phyloP scores from a whole-genome alignment of 2,888 invertebrate genomes.

The Caenorhabditis sp. region DNA sequence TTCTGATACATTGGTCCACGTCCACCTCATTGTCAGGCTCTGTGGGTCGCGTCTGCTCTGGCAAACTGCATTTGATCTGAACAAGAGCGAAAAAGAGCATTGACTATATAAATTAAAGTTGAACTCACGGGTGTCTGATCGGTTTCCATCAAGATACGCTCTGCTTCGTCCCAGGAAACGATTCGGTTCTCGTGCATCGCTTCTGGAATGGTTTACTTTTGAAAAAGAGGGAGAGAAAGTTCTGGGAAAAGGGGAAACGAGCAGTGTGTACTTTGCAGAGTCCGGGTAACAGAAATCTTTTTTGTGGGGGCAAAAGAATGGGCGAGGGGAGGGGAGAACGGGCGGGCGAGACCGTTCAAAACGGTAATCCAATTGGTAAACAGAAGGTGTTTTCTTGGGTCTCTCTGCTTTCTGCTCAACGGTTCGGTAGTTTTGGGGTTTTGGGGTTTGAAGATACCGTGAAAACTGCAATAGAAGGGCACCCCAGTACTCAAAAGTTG shows the following conservation, averaged over 20 bases:
- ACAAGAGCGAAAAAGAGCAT: no score
- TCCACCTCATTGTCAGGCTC: slow-evolving; percentile 98
- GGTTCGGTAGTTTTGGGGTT: neutral
- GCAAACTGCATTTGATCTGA: slow-evolving; percentile 74
- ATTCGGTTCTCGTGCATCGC: slow-evolving; percentile 78
- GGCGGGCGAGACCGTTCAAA: slow-evolving; percentile 40
- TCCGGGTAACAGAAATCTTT: slow-evolving; percentile 3
- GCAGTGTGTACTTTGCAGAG: slow-evolving; percentile 31
- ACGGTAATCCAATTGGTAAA: slow-evolving; percentile 41
- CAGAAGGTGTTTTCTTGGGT: slow-evolving; percentile 29
- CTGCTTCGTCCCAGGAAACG: slow-evolving; percentile 77
- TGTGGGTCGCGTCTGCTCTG: slow-evolving; percentile 78
- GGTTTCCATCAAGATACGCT: slow-evolving; percentile 73
- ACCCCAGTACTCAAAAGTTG: no score
- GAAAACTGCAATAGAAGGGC: no score
- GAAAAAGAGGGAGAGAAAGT: slow-evolving; percentile 6
- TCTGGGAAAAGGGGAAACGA: slow-evolving; percentile 6
- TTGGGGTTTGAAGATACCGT: no score
- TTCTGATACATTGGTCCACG: slow-evolving; percentile 85
- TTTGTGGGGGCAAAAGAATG: slow-evolving; percentile 2
- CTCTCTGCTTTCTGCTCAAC: slow-evolving; percentile 17
- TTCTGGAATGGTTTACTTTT: slow-evolving; percentile 65
- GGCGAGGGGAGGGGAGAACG: neutral
- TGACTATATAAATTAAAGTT: neutral
- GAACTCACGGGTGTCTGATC: slow-evolving; percentile 59